A percentile compares a stretch with the other conserved stretches of the same genome.
phyloP scores from a whole-genome alignment of 53 echinoderm and acorn worm species.

The Temnopleurus reevesii region DNA sequence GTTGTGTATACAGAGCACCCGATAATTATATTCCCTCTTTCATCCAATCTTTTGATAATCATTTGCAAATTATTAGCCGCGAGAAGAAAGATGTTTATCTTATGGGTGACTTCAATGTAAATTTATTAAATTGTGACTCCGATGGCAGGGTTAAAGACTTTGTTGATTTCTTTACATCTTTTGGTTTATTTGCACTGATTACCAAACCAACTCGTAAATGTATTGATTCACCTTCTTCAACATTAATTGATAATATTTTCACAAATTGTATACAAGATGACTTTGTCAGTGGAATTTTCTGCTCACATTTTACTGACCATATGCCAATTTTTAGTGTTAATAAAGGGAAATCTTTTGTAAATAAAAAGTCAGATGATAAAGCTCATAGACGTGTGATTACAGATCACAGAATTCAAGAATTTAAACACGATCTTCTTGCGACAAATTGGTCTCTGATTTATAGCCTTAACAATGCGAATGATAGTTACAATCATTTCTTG shows the following conservation, averaged over 20 bases:
- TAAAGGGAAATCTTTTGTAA: neutral
- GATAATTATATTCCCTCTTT: neutral
- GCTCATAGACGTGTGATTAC: neutral
- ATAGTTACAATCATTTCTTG: neutral
- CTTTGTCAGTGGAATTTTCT: neutral
- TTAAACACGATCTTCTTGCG: neutral
- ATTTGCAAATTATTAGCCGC: neutral
- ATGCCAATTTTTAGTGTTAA: neutral
- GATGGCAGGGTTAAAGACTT: constrained; percentile 18
- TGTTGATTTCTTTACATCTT: constrained; percentile 6
- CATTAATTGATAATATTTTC: neutral
- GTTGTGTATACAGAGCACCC: constrained; percentile 18
- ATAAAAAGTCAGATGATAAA: neutral
- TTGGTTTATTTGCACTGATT: neutral
- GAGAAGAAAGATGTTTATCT: neutral
- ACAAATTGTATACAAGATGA: neutral
- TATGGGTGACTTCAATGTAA: neutral
- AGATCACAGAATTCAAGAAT: neutral
- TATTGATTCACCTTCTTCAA: neutral
- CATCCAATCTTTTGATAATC: neutral
- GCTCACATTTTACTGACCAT: neutral
- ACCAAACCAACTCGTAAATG: constrained; percentile 11
- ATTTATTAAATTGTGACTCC: neutral
- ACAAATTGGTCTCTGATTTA: neutral
- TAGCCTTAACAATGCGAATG: neutral